Evolutionary conservation across 2,113 vertebrate genomes (phyloP).

Genomic region (human (Homo sapiens)): DNA sequence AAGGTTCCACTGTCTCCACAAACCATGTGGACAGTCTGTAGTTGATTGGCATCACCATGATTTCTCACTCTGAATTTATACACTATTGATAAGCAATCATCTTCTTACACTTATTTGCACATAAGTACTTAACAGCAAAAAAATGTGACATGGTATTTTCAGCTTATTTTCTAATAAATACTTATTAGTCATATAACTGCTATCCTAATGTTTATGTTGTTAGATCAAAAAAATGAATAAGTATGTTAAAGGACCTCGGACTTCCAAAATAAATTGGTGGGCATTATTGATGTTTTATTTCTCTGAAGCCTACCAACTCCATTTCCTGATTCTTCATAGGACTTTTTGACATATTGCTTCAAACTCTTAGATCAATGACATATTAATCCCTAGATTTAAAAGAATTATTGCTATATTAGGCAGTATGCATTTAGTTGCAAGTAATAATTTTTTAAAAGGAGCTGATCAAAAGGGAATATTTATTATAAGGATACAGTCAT

Average conservation of each 20-base stretch:
- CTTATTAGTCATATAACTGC: neutral
- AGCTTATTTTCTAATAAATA: slow-evolving; percentile 20
- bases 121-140: neutral
- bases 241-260: neutral
- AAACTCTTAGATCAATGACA: neutral
- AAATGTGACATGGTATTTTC: neutral
- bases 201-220: neutral
- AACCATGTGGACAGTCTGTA: neutral
- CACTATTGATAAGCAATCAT: neutral
- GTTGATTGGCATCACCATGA: neutral
- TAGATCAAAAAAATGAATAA: neutral
- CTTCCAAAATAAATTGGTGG: neutral
- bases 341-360: neutral
- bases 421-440: neutral
- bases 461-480: neutral
- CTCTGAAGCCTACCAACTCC: neutral
- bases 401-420: neutral
- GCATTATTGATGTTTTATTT: neutral
- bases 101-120: neutral
- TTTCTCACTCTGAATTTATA: neutral
- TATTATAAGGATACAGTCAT: neutral
- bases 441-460: neutral
- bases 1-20: neutral
- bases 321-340: neutral
- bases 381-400: neutral